Evolutionary conservation across 2,113 vertebrate species (phyloP), one percentile per base, ranked within the genome.

Genomic region (Sturnus vulgaris): DNA sequence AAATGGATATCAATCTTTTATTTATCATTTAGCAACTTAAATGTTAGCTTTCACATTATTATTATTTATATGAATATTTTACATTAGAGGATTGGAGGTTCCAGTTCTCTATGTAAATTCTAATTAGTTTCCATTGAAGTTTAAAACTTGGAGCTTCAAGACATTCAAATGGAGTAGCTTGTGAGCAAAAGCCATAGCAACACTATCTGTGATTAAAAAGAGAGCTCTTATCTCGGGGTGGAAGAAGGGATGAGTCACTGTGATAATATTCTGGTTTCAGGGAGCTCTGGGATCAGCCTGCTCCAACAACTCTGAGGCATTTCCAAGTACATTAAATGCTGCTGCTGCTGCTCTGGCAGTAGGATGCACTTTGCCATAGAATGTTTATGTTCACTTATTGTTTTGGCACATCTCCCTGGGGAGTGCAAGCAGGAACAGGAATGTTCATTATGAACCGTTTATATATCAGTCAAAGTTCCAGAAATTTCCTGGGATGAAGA

Each of bases 311-410:
- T 96, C 85, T 13, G 80, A 86, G 85, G 72, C 82, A 49, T 90
- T 96, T 91, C 91, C 40, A 86, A 83, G 44, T 61, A 35, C 56
- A 7, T 83, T 56, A 63, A 92, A 59, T 31, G 76, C 79, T 86
- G 71, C 0, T 30, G 84, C 94, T 93, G 85, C 90, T 84, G 37
- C 94, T 92, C 90, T 93, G 88, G 90, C 95, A 86, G 52, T 3
- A 12, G 39, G 82, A 88, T 94, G 68, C 31, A 2, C 82, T 88
- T 96, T 90, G 85, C 85, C 1, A 33, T 56, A 60, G 64, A 92
- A 75, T 90, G 92, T 95, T 97, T 86, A 57, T 80, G 33, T 75
- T 96, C 90, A 9, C 82, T 95, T 88, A 88, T 69, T 94, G 66
- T 88, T 92, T 94, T 96, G 93, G 95, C 94, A 69, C 37, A 5